phyloP scores from a whole-genome alignment of 2,888 invertebrate species.

The Yponomeuta cagnagella region DNA sequence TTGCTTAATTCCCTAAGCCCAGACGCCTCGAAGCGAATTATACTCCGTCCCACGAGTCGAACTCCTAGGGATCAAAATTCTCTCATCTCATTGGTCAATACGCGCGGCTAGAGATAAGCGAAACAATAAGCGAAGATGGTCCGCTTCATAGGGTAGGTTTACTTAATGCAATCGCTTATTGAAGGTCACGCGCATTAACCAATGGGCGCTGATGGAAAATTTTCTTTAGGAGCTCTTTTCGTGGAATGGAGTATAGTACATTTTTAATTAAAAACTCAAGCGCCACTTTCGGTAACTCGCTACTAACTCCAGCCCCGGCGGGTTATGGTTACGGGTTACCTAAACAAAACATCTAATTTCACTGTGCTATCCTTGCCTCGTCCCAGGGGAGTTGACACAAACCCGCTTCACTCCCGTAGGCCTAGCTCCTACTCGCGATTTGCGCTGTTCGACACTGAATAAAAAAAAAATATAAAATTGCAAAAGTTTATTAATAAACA shows the following conservation, averaged over 20 bases:
- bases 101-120: too few relatives aligned
- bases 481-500: too few relatives aligned
- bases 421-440: neutral
- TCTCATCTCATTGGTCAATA: neutral
- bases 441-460: neutral
- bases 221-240: too few relatives aligned
- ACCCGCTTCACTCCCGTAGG: neutral
- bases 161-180: too few relatives aligned
- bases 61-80: too few relatives aligned
- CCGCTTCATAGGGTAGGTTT: too few relatives aligned
- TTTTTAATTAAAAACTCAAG: neutral
- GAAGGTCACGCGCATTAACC: too few relatives aligned
- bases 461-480: too few relatives aligned
- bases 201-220: too few relatives aligned
- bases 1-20: neutral
- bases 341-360: constrained; percentile 3
- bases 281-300: neutral
- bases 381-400: neutral
- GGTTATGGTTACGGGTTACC: neutral
- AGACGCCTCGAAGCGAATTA: neutral
- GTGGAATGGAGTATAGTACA: neutral
- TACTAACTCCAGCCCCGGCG: neutral
- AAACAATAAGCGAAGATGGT: too few relatives aligned
- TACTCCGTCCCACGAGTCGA: too few relatives aligned
- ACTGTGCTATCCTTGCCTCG: neutral